These are phyloP conservation scores for Drosophila tripunctata DNA, from an alignment of 2,888 invertebrate species.

Conservation along the genomic window DNA sequence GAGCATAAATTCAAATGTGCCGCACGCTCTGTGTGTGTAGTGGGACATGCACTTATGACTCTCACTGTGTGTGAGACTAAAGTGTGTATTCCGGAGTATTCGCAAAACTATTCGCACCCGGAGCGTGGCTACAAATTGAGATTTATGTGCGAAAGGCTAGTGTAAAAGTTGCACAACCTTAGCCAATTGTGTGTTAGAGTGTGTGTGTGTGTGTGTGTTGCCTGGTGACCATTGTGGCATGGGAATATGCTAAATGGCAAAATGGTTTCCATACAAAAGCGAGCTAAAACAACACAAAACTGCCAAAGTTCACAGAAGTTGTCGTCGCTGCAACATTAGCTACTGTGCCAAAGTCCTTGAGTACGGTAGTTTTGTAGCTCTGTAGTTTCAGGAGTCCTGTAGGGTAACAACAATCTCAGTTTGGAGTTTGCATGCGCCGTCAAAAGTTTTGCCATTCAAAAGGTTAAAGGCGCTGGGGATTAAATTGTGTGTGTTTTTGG, in stretches of 20 bases:
- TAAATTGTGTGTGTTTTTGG: slow-evolving; percentile 36
- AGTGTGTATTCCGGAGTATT: slow-evolving; percentile 35
- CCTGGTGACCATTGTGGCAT: slow-evolving; percentile 59
- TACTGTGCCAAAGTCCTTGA: background rate
- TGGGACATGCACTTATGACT: slow-evolving; percentile 47
- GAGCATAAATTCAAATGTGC: slow-evolving; percentile 75
- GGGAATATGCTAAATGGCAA: slow-evolving; percentile 67
- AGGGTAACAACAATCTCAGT: slow-evolving; percentile 52
- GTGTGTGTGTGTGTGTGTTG: slow-evolving; percentile 40
- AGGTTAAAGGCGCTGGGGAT: slow-evolving; percentile 48
- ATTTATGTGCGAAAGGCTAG: slow-evolving; percentile 72
- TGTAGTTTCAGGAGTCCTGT: slow-evolving; percentile 26
- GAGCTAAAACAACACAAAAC: slow-evolving; percentile 40
- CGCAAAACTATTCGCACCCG: slow-evolving; percentile 71
- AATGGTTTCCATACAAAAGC: slow-evolving; percentile 46
- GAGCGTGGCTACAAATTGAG: slow-evolving; percentile 74
- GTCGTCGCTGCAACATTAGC: slow-evolving; percentile 58
- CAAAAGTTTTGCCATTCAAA: slow-evolving; percentile 38
- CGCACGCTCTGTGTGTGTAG: slow-evolving; percentile 37
- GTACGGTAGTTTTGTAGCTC: slow-evolving; percentile 24
- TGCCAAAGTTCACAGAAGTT: slow-evolving; percentile 43
- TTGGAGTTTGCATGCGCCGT: slow-evolving; percentile 32
- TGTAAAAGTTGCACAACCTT: slow-evolving; percentile 64
- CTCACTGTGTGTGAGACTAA: background rate
- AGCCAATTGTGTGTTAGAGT: slow-evolving; percentile 55